Percentiles rank a stretch among this genome's conserved stretches.
Conservation (phyloP, 2,113 vertebrate species). For the Ivindomyrus marchei region DNA sequence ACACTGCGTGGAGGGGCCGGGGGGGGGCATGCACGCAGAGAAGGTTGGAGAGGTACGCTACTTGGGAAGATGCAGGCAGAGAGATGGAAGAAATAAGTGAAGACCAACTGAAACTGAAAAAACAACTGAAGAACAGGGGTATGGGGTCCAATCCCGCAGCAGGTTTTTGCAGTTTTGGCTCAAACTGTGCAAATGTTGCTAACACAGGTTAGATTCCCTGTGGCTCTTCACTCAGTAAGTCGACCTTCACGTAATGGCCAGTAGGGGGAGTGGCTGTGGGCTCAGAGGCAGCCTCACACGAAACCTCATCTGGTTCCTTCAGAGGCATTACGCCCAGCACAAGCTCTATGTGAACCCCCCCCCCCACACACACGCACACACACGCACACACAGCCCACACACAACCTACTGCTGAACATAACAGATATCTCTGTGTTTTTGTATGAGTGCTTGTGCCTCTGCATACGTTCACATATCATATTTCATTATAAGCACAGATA, state of each 20-base stretch:
- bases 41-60: neutral
- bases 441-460: neutral
- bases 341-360: neutral
- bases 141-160: neutral
- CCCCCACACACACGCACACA: neutral
- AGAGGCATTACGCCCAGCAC: neutral
- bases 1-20: neutral
- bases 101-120: too few relatives aligned
- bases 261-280: neutral
- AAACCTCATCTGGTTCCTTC: neutral
- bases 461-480: neutral
- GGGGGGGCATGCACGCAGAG: neutral
- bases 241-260: neutral
- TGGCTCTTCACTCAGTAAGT: neutral
- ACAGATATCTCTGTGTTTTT: neutral
- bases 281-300: neutral
- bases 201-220: neutral
- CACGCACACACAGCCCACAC: neutral
- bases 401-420: neutral
- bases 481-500: neutral
- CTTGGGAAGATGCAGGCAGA: neutral
- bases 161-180: neutral
- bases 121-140: neutral
- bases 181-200: neutral
- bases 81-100: neutral